A percentile compares a stretch with the other conserved stretches of the same genome.
Conservation (phyloP, 2,797 vertebrate genomes). For the Notoglanidium macrostoma region DNA sequence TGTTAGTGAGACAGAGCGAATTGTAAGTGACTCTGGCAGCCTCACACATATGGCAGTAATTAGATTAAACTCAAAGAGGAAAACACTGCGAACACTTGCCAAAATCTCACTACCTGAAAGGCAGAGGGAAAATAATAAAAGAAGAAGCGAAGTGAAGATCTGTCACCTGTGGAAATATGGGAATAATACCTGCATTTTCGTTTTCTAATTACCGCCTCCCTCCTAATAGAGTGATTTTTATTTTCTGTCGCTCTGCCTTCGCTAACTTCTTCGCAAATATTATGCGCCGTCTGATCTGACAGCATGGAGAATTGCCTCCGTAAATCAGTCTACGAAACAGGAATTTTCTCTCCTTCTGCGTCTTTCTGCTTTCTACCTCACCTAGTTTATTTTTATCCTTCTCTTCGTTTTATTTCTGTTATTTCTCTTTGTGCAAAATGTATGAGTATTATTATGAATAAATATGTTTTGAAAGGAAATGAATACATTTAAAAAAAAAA, state of each 20-base stretch:
- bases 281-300: conserved; percentile 41
- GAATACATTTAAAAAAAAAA: not conserved
- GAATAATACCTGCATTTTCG: conserved; percentile 43
- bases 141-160: conserved; percentile 46
- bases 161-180: conserved; percentile 56
- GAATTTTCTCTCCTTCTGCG: conserved; percentile 9
- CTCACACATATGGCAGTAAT: conserved; percentile 82
- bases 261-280: conserved; percentile 17
- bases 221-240: conserved; percentile 47
- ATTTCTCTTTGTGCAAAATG: not conserved
- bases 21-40: conserved; percentile 80
- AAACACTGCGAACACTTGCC: conserved; percentile 69
- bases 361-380: not conserved
- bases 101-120: conserved; percentile 66
- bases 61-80: conserved; percentile 76
- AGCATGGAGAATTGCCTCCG: conserved; percentile 49
- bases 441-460: not conserved
- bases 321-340: not conserved
- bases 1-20: conserved; percentile 37
- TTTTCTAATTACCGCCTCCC: conserved; percentile 43
- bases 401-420: not conserved
- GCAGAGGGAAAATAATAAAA: conserved; percentile 56
- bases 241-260: conserved; percentile 8
- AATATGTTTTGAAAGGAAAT: not conserved
- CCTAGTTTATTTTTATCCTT: not conserved